Evolutionary conservation across 2,888 invertebrate species (phyloP).

Genomic region (Drosophila prolongata): DNA sequence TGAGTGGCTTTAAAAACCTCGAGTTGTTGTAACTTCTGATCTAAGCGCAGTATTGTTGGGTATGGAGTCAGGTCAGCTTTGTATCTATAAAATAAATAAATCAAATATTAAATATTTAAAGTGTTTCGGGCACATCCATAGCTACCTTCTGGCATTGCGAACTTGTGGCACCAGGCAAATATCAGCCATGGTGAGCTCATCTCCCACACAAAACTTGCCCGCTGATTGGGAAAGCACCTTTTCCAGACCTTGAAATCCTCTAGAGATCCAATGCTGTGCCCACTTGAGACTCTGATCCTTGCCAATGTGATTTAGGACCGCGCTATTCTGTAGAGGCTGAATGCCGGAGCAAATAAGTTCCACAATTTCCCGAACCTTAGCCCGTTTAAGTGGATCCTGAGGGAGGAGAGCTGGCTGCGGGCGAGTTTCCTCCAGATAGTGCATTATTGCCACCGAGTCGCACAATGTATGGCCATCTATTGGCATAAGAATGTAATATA

Average conservation of each 20-base stretch:
- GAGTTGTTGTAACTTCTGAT: conserved; percentile 92
- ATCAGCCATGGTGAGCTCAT: conserved; percentile 96
- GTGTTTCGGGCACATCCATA: no score
- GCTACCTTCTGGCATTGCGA: conserved; percentile 91
- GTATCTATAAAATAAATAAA: conserved; percentile 88
- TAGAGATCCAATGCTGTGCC: conserved; percentile 95
- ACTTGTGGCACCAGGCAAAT: conserved; percentile 98
- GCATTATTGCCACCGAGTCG: conserved; percentile 94
- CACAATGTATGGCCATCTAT: conserved; percentile 89
- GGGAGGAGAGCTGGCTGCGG: conserved; percentile 94
- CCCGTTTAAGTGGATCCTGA: conserved; percentile 93
- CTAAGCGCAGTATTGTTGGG: conserved; percentile 94
- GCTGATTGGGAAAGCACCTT: conserved; percentile 91
- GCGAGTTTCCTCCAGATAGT: conserved; percentile 96
- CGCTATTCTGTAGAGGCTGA: conserved; percentile 97
- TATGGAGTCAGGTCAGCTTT: conserved; percentile 94
- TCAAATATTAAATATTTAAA: background rate
- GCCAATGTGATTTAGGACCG: conserved; percentile 92
- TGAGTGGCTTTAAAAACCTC: conserved; percentile 95
- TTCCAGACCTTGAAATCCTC: conserved; percentile 95
- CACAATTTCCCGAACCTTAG: conserved; percentile 96
- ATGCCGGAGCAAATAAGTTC: conserved; percentile 97
- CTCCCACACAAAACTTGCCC: conserved; percentile 96
- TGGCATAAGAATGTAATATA: no score
- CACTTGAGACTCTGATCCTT: conserved; percentile 95